These are phyloP conservation scores for Apantesis nais DNA, from an alignment of 2,888 invertebrate genomes.

Conservation along the genomic window DNA sequence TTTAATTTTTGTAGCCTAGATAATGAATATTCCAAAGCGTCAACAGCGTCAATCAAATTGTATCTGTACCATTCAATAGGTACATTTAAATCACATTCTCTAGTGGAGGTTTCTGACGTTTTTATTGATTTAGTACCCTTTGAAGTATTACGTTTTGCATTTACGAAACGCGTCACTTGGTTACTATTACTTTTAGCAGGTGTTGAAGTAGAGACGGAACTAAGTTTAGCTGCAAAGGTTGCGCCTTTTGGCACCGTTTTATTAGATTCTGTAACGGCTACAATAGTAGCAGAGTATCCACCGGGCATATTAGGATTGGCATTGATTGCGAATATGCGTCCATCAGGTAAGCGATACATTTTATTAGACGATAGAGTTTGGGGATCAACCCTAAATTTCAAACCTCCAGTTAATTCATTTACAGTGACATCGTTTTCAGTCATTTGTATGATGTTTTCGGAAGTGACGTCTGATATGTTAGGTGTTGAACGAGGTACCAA, in stretches of 20 bases:
- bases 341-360: conserved; percentile 83
- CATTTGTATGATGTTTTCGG: conserved; percentile 81
- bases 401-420: conserved; percentile 76
- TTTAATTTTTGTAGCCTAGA: conserved; percentile 82
- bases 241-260: conserved; percentile 63
- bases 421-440: conserved; percentile 83
- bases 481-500: conserved; percentile 47
- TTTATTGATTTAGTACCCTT: conserved; percentile 42
- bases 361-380: conserved; percentile 82
- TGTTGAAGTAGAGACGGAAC: conserved; percentile 54
- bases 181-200: conserved; percentile 37
- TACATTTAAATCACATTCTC: conserved; percentile 69
- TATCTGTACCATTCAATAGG: conserved; percentile 87
- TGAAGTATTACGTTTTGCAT: conserved; percentile 36
- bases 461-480: conserved; percentile 54
- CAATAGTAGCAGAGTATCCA: conserved; percentile 83
- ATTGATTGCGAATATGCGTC: conserved; percentile 81
- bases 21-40: conserved; percentile 85
- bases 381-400: conserved; percentile 82
- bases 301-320: conserved; percentile 81
- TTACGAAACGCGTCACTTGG: conserved; percentile 26
- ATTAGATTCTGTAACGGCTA: conserved; percentile 71
- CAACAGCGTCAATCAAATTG: conserved; percentile 84
- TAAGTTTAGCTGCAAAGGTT: conserved; percentile 74
- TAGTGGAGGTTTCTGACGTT: conserved; percentile 34